Conservation (phyloP, 2,888 invertebrate genomes). For the Lasioglossum vierecki region DNA sequence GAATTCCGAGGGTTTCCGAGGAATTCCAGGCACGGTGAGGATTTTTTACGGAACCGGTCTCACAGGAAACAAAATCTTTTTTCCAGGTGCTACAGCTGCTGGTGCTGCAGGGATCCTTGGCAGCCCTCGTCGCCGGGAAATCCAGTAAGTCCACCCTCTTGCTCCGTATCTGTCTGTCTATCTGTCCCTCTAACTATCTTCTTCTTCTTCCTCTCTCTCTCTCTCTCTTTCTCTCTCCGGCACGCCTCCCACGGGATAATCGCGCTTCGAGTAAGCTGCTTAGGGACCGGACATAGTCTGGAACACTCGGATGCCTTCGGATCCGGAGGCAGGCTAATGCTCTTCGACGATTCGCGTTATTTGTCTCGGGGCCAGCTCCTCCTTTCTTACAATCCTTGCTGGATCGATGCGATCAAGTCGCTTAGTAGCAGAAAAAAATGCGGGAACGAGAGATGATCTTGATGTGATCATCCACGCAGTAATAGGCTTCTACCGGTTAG, state of each 20-base stretch:
- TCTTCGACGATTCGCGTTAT: slow-evolving; percentile 46
- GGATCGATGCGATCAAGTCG: background rate
- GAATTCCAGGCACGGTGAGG: slow-evolving; percentile 14
- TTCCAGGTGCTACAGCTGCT: slow-evolving; percentile 56
- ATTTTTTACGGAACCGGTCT: background rate
- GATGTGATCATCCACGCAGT: background rate
- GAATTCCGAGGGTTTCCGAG: background rate
- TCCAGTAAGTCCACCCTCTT: slow-evolving; percentile 44
- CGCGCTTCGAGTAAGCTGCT: slow-evolving; percentile 56
- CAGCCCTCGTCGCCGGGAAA: slow-evolving; percentile 51
- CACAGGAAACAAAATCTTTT: slow-evolving; percentile 53
- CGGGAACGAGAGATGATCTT: background rate
- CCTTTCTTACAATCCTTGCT: background rate
- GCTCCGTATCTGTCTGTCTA: background rate
- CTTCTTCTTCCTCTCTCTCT: background rate
- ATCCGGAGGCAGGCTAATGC: slow-evolving; percentile 40
- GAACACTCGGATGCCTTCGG: slow-evolving; percentile 16
- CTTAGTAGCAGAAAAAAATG: background rate
- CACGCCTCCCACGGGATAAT: slow-evolving; percentile 38
- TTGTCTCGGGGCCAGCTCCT: slow-evolving; percentile 10
- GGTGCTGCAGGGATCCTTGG: slow-evolving; percentile 42
- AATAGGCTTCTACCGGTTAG: background rate
- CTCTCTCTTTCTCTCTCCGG: slow-evolving; percentile 9
- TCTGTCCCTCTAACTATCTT: background rate
- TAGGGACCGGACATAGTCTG: slow-evolving; percentile 36